Evolutionary conservation across 2,888 invertebrate genomes (phyloP), one percentile per base, ranked within the genome.

Genomic region (Chirona hameri): DNA sequence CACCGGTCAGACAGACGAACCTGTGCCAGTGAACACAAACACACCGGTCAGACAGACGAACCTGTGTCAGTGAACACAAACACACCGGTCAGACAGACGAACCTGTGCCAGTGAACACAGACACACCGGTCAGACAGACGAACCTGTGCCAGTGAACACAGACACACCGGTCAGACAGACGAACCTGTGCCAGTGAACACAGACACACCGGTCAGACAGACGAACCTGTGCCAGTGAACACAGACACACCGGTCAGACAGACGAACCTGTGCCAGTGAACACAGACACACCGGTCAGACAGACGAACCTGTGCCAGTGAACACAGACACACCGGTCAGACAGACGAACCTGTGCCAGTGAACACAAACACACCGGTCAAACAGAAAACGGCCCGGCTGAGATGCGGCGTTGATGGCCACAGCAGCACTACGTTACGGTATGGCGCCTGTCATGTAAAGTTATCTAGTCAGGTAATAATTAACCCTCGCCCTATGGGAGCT

Each of bases 271-370:
- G 21, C n/a, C n/a, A n/a, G n/a, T n/a, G 76, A 48, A 48, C 48
- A 48, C 7, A 48, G 9, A 48, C 12, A 12, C 48, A 12, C 48
- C 12, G 48, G 48, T 48, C n/a, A n/a, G n/a, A n/a, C 76, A 76
- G 76, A 21, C 76, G 76, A 14, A 76, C 76, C 76, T 76, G 76
- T 10, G 21, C n/a, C n/a, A n/a, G n/a, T n/a, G 76, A 48, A 48
- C 48, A 48, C 7, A 48, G 9, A 48, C 12, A 12, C 48, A 12
- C 48, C 12, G 48, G 48, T 48, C n/a, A n/a, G n/a, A n/a, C 76
- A 76, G 76, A 21, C 76, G 76, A 14, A 76, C 76, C 76, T 76
- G 76, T 10, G 21, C n/a, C n/a, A n/a, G n/a, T n/a, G 76, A 48
- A 48, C 48, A 48, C 7, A 48, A 7, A 48, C 12, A 12, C 48